Evolutionary conservation across 2,113 vertebrate species (phyloP).

Genomic region (Myanophis thanlyinensis): DNA sequence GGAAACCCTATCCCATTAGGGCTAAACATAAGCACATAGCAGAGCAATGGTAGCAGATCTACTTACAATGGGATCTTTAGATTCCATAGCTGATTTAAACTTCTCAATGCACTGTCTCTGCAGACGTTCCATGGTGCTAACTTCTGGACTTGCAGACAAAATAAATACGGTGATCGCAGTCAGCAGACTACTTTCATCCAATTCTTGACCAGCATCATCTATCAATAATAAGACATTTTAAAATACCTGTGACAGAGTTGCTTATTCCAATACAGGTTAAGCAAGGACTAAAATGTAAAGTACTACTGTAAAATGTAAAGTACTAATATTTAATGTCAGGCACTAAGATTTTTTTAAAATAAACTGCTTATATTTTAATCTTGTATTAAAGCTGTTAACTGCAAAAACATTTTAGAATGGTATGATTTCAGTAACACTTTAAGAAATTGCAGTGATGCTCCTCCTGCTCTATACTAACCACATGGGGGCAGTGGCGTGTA

Average conservation of each 20-base stretch:
- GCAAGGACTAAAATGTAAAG: background rate
- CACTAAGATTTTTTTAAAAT: background rate
- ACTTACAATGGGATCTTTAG: conserved; percentile 84
- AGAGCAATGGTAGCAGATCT: background rate
- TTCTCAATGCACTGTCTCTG: conserved; percentile 77
- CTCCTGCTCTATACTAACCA: background rate
- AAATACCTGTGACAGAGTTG: background rate
- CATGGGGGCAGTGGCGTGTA: background rate
- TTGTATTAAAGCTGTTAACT: background rate
- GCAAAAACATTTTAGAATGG: background rate
- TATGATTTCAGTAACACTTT: background rate
- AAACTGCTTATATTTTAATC: background rate
- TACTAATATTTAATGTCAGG: background rate
- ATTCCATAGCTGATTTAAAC: conserved; percentile 78
- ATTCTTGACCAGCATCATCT: conserved; percentile 57
- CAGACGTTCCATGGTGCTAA: conserved; percentile 76
- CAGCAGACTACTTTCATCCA: conserved; percentile 81
- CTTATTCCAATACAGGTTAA: background rate
- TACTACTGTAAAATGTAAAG: background rate
- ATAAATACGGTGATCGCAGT: conserved; percentile 85
- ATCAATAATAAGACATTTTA: conserved; percentile 38
- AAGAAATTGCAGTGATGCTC: background rate
- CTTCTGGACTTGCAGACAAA: conserved; percentile 81
- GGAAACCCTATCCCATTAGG: too few species aligned
- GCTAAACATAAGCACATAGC: conserved; percentile 23